Base-by-base conservation (phyloP, 2,797 vertebrate genomes). In the Halcyon smyrnensis region DNA sequence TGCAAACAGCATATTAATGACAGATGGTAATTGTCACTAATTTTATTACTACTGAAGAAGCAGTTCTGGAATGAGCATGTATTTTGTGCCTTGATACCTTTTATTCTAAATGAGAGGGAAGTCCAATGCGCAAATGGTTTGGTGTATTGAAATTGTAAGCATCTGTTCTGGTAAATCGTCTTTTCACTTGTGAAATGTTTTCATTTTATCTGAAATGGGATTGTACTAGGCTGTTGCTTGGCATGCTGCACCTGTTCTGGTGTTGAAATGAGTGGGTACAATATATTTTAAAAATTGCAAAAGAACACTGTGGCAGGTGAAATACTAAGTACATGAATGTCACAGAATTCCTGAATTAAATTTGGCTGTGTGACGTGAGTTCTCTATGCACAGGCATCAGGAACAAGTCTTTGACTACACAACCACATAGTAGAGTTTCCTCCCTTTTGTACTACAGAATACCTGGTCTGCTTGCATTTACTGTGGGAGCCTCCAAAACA, bases 191-290 rank as follows among this genome's bases (percentile, higher is more conserved):
- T 19, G 16, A 92, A 93, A 83, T 85, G 50, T 64, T 78, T 95
- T 83, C n/a, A 63, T 92, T 96, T 92, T 75, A 37, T 73, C 82
- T 93, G 54, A 87, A 91, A 71, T 51, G 23, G 32, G 54, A 54
- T 78, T 86, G 62, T 87, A 48, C 87, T 77, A 57, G 68, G 70
- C 64, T 92, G 71, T 94, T 96, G n/a, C 84, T 70, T 89, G 75
- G 15, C 17, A 2, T 36, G 54, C 85, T 78, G 73, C 92, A 91
- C 92, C 90, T 96, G 82, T 83, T 94, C 76, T 84, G 48, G 76
- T 94, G 94, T 84, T 92, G 95, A 93, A 95, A 84, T 54, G 70
- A 91, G 90, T 93, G 91, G 87, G 91, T 81, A 87, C 37, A 54
- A 36, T 84, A 1, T 80, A 84, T 85, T 91, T 80, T 71, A 6